phyloP scores from a whole-genome alignment of 2,888 invertebrate genomes.

The Nineta flava region DNA sequence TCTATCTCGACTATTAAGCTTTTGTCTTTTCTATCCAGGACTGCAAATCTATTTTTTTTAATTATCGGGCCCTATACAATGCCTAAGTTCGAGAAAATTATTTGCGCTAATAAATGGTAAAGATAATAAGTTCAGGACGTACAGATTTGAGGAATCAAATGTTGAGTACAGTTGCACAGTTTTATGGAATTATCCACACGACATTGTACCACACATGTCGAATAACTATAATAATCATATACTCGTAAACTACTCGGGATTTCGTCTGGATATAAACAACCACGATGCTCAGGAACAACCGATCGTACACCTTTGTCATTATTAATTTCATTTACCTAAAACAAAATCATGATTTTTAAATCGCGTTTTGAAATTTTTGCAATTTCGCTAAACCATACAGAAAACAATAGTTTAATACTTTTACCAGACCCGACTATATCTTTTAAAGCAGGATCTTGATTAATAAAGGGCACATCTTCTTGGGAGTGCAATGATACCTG shows the following conservation, averaged over 20 bases:
- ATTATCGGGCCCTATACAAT: no score
- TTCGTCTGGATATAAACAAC: constrained; percentile 40
- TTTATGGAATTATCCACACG: constrained; percentile 22
- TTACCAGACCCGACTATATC: constrained; percentile 16
- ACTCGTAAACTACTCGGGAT: constrained; percentile 26
- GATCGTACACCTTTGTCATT: constrained; percentile 37
- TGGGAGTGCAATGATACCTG: constrained; percentile 42
- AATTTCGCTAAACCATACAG: constrained; percentile 2
- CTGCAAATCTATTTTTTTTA: no score
- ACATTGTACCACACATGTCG: constrained; percentile 41
- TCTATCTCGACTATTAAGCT: no score
- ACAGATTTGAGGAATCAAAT: not conserved
- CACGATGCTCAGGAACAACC: constrained; percentile 31
- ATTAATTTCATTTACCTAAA: constrained; percentile 40
- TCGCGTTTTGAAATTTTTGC: not conserved
- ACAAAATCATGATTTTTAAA: not conserved
- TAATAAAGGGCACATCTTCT: constrained; percentile 39
- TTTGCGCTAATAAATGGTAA: no score
- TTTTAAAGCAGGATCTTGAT: constrained; percentile 30
- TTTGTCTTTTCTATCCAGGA: no score
- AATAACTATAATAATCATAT: constrained; percentile 39
- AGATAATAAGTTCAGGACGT: no score
- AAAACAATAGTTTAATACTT: not conserved
- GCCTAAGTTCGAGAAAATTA: no score
- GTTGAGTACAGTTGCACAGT: not conserved